Percentiles rank a stretch among this genome's conserved stretches.
phyloP scores from a whole-genome alignment of 2,113 vertebrate genomes.

The Psephotus haematonotus region DNA sequence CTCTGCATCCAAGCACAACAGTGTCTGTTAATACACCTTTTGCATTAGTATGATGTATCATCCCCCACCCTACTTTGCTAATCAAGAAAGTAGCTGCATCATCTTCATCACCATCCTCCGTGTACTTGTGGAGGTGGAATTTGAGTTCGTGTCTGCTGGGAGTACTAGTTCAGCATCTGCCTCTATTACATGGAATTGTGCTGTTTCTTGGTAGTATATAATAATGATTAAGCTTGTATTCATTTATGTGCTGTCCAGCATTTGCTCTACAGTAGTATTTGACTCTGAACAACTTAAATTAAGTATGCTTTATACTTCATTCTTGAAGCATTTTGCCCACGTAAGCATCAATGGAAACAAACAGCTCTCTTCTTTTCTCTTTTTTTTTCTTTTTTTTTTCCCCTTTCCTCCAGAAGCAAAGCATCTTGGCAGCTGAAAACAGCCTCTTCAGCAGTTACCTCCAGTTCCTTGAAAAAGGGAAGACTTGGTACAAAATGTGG shows the following conservation, averaged over 20 bases:
- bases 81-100: not conserved
- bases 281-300: not conserved
- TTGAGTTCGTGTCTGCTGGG: not conserved
- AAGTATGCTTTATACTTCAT: not conserved
- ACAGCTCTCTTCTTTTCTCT: not conserved
- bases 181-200: not conserved
- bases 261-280: not conserved
- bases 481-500: constrained; percentile 85
- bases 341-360: not conserved
- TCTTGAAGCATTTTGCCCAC: not conserved
- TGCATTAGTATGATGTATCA: not conserved
- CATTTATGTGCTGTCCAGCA: not conserved
- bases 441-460: constrained; percentile 83
- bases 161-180: not conserved
- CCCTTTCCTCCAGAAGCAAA: constrained; percentile 73
- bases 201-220: not conserved
- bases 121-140: not conserved
- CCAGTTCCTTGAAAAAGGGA: constrained; percentile 84
- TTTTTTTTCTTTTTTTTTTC: not conserved
- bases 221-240: not conserved
- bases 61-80: not conserved
- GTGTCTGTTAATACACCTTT: not conserved
- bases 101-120: not conserved
- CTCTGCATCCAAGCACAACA: not conserved
- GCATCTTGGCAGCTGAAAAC: constrained; percentile 72